phyloP scores from a whole-genome alignment of 1,140 invertebrate genomes.

The Drosophila littoralis region DNA sequence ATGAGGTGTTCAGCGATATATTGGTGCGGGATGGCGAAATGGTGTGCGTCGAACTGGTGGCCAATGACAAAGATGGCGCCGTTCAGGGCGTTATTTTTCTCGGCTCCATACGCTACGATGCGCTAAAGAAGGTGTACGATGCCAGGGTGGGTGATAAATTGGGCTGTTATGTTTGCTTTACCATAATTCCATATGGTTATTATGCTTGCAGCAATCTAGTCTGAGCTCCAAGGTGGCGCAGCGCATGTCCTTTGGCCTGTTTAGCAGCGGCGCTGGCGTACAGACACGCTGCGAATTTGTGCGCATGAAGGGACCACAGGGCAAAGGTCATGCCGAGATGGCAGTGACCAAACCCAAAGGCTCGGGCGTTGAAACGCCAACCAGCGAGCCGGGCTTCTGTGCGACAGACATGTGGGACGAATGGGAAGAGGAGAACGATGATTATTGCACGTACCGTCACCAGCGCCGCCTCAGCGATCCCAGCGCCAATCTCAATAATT shows the following conservation, averaged over 20 bases:
- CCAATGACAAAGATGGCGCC: conserved; percentile 92
- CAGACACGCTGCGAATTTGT: conserved; percentile 98
- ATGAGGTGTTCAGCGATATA: conserved; percentile 97
- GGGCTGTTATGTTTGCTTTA: background rate
- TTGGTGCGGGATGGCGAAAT: conserved; percentile 98
- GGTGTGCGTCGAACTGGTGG: conserved; percentile 98
- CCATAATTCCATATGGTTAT: background rate
- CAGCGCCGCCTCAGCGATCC: conserved; percentile 96
- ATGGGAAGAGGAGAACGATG: conserved; percentile 94
- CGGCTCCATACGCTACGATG: conserved; percentile 98
- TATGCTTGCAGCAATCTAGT: conserved; percentile 90
- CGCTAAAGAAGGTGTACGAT: conserved; percentile 98
- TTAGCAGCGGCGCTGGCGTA: conserved; percentile 88
- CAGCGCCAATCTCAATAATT: conserved; percentile 96
- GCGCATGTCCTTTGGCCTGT: conserved; percentile 97
- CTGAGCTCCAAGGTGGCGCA: conserved; percentile 97
- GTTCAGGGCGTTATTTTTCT: conserved; percentile 97
- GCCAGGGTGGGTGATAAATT: conserved; percentile 89
- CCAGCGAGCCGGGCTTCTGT: conserved; percentile 95
- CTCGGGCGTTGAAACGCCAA: conserved; percentile 96
- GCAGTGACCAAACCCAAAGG: conserved; percentile 96
- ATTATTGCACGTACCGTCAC: conserved; percentile 91
- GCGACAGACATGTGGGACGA: conserved; percentile 94
- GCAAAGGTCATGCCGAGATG: conserved; percentile 99
- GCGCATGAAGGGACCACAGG: conserved; percentile 97